Conservation (phyloP, 2,888 invertebrate genomes). For the Lacanobia wlatinum region DNA sequence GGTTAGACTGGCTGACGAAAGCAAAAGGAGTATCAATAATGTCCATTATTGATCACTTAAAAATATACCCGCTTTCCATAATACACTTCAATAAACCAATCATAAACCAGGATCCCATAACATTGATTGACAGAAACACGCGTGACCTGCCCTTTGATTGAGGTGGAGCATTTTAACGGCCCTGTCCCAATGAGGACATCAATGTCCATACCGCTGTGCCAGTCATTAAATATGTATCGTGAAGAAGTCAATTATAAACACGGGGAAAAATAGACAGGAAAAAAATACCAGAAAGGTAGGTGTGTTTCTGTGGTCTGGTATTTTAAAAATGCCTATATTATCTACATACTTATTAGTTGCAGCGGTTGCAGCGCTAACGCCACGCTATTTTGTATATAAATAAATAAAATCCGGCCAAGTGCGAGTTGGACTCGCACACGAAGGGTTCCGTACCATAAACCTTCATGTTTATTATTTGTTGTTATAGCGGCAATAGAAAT, state of each 20-base stretch:
- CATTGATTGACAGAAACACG: constrained; percentile 36
- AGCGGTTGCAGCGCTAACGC: background rate
- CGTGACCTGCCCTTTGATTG: constrained; percentile 35
- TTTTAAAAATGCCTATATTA: background rate
- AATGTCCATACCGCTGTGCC: background rate
- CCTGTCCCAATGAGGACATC: constrained; percentile 28
- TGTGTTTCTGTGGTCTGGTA: background rate
- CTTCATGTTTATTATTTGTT: too few relatives aligned
- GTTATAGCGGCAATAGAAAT: too few relatives aligned
- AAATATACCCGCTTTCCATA: background rate
- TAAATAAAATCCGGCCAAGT: too few relatives aligned
- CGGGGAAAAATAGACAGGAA: background rate
- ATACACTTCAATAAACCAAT: constrained; percentile 15
- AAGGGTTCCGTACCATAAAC: too few relatives aligned
- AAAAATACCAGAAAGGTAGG: background rate
- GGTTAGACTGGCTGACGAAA: background rate
- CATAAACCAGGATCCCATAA: constrained; percentile 4
- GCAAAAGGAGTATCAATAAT: background rate
- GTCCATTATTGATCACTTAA: background rate
- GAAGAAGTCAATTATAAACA: constrained; percentile 25
- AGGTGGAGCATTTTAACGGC: constrained; percentile 27
- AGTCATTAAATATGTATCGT: constrained; percentile 52
- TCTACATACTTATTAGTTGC: too few relatives aligned
- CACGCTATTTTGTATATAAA: too few relatives aligned
- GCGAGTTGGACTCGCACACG: too few relatives aligned